A percentile compares a stretch with the other conserved stretches of the same genome.
Evolutionary conservation across 2,113 vertebrate species (phyloP).

Genomic region (Oreotragus oreotragus): DNA sequence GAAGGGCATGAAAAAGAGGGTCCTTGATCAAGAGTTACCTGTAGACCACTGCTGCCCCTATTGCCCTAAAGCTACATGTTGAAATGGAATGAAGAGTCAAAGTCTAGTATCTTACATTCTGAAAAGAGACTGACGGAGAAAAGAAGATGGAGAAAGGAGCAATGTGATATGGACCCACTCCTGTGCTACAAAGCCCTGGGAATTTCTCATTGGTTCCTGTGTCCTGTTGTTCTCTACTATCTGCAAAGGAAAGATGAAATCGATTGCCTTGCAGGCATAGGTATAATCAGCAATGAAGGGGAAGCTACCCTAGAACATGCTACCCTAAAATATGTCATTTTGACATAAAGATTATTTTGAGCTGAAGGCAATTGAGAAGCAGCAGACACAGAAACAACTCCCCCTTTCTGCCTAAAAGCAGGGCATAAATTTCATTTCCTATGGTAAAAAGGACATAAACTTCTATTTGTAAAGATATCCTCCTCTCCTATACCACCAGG

Average conservation of each 20-base stretch:
- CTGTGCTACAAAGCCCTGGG: not conserved
- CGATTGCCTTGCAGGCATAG: not conserved
- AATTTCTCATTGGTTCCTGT: not conserved
- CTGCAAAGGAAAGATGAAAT: constrained; percentile 11
- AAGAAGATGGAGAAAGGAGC: not conserved
- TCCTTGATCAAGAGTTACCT: not conserved
- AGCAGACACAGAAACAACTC: not conserved
- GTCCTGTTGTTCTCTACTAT: not conserved
- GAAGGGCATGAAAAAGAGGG: not conserved
- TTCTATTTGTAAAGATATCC: not conserved
- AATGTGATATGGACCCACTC: not conserved
- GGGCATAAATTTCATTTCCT: not conserved
- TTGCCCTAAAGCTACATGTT: not conserved
- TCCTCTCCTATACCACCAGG: not conserved
- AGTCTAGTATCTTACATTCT: not conserved
- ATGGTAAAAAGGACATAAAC: not conserved
- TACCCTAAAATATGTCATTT: not conserved
- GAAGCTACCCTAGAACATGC: not conserved
- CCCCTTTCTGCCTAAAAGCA: not conserved
- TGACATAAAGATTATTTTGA: not conserved
- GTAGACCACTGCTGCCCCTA: not conserved
- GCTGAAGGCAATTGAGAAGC: not conserved
- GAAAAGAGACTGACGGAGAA: not conserved
- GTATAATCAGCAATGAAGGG: not conserved
- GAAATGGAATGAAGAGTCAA: not conserved